These are phyloP conservation scores for Lottia scabra DNA, from an alignment of 2,888 invertebrate genomes.

Conservation along the genomic window DNA sequence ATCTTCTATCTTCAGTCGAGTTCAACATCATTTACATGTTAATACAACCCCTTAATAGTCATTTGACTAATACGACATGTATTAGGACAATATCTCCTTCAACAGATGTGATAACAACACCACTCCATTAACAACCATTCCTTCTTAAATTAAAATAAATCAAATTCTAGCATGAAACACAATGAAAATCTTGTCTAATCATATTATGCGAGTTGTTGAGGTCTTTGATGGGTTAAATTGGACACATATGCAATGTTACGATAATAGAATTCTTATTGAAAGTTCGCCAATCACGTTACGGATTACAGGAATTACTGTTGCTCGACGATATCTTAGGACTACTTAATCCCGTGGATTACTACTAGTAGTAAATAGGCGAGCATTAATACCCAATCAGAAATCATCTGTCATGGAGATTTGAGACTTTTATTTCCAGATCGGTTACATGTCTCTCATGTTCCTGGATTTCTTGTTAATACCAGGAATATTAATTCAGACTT, in stretches of 20 bases:
- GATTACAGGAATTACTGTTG: conserved; percentile 1
- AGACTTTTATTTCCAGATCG: no score
- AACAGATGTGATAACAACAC: conserved; percentile 3
- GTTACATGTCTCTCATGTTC: no score
- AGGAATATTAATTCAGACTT: no score
- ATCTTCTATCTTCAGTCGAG: no score
- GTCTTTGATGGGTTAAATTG: neutral
- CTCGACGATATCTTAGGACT: neutral
- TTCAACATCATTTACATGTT: no score
- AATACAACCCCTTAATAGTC: no score
- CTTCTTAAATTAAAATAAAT: neutral
- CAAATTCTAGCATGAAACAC: neutral
- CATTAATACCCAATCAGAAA: conserved; percentile 4
- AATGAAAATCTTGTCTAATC: no score
- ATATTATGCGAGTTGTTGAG: neutral
- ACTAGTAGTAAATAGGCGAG: conserved; percentile 1
- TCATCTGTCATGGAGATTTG: neutral
- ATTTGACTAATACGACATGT: no score
- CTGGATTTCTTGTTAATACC: no score
- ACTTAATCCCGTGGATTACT: neutral
- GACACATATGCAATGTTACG: conserved; percentile 2
- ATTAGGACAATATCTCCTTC: neutral
- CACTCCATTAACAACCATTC: neutral
- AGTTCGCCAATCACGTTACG: neutral
- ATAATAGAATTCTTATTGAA: conserved; percentile 4